Percentiles rank a stretch among this genome's conserved stretches.
These are phyloP conservation scores for Xiphorhynchus elegans DNA, from an alignment of 2,113 vertebrate genomes.

Conservation along the genomic window DNA sequence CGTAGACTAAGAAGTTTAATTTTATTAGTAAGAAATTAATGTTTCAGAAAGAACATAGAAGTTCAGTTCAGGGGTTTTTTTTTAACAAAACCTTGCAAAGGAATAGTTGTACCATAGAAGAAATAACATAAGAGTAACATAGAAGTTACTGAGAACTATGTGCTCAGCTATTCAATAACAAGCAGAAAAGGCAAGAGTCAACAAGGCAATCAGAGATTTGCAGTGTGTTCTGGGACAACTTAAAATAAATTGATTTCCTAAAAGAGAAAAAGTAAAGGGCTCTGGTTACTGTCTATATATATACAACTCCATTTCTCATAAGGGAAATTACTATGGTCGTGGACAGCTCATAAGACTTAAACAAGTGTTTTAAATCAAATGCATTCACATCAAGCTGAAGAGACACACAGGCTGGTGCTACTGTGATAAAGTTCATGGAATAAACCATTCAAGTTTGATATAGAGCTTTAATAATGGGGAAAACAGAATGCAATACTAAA, in stretches of 20 bases:
- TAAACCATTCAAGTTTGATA: background rate
- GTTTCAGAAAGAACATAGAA: accelerated
- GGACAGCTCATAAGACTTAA: background rate
- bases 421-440: background rate
- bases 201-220: background rate
- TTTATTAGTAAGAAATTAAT: background rate
- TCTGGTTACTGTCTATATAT: background rate
- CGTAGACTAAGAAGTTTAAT: background rate
- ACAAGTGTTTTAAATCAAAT: background rate
- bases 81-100: background rate
- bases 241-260: background rate
- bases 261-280: background rate
- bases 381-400: background rate
- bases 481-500: background rate
- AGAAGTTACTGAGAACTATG: background rate
- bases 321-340: background rate
- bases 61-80: background rate
- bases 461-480: background rate
- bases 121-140: accelerated
- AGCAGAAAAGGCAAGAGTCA: background rate
- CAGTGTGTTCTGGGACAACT: background rate
- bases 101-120: background rate
- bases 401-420: accelerated
- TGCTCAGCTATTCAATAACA: background rate
- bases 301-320: background rate